A percentile compares a stretch with the other conserved stretches of the same genome.
Conservation (phyloP, 2,888 invertebrate species). For the Operophtera brumata region DNA sequence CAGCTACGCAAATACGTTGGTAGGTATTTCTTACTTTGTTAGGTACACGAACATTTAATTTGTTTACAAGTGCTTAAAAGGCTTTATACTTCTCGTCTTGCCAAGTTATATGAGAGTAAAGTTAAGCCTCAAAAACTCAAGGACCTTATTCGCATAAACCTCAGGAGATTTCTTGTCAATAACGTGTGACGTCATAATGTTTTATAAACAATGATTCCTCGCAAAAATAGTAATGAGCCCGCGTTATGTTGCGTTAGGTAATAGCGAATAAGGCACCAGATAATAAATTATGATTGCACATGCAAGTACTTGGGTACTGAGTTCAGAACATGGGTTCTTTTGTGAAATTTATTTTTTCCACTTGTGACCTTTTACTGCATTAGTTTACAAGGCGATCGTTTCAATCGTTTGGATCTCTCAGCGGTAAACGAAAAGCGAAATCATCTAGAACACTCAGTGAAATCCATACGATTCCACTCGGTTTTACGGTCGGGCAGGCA, state of each 20-base stretch:
- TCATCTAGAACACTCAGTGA: conserved; percentile 35
- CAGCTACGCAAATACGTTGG: conserved; percentile 13
- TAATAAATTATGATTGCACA: background rate
- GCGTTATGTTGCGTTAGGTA: no score
- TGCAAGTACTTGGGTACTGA: background rate
- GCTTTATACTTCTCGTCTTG: background rate
- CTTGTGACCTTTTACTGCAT: conserved; percentile 1
- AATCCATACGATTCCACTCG: conserved; percentile 39
- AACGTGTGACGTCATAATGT: no score
- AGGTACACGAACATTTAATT: background rate
- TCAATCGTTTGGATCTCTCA: conserved; percentile 25
- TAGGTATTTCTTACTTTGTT: conserved; percentile 16
- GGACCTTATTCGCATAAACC: no score
- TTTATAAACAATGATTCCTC: no score
- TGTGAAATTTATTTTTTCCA: background rate
- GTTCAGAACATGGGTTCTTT: background rate
- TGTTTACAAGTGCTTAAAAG: background rate
- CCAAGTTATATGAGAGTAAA: background rate
- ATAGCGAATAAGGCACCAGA: no score
- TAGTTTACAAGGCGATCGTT: conserved; percentile 14
- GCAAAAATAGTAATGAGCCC: no score
- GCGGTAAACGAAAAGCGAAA: conserved; percentile 35
- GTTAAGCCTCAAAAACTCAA: background rate
- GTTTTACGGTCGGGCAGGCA: conserved; percentile 36
- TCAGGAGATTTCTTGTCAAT: no score